Evolutionary conservation across 2,113 vertebrate species (phyloP), one percentile per base, ranked within the genome.

Genomic region (Myotis davidii): DNA sequence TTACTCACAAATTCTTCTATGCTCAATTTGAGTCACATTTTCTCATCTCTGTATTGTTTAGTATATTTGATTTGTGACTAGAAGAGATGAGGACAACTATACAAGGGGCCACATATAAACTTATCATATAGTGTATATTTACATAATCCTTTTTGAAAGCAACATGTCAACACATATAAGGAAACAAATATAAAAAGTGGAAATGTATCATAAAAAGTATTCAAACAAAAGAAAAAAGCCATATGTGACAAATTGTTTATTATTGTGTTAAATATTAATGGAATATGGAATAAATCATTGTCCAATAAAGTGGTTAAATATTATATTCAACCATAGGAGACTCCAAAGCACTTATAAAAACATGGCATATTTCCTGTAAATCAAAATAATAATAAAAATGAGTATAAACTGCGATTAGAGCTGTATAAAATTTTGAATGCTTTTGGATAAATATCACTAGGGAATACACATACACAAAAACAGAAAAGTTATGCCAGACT

Each of bases 361-460:
- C 56, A 90, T 32, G 13, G 77, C 9, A 29, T 9, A 42, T 39
- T 21, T 61, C 77, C 14, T 77, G 6, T 89, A 88, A 42, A 1
- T 90, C 6, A 91, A 77, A 82, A 88, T 42, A 39, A 83, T n/a
- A 89, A 67, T 52, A 59, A 85, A 88, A 85, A 50, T 77, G 23
- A 70, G 48, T 12, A 72, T 52, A 86, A 10, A 23, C 10, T 94
- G 3, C 4, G 4, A 59, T 88, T 34, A 83, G 11, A 77, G 8
- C 17, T 81, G 2, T 11, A 76, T n/a, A 83, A 85, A 92, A 59
- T 72, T 67, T 27, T 85, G 3, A 64, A 70, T 76, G 25, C 6
- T 93, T 94, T 94, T 85, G 21, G 13, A 77, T 93, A 85, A 90
- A 77, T 78, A 52, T 50, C 12, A 86, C 1, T 65, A 3, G 65